Base-by-base conservation (phyloP, 2,113 vertebrate species). In the Gobiocypris rarus region DNA sequence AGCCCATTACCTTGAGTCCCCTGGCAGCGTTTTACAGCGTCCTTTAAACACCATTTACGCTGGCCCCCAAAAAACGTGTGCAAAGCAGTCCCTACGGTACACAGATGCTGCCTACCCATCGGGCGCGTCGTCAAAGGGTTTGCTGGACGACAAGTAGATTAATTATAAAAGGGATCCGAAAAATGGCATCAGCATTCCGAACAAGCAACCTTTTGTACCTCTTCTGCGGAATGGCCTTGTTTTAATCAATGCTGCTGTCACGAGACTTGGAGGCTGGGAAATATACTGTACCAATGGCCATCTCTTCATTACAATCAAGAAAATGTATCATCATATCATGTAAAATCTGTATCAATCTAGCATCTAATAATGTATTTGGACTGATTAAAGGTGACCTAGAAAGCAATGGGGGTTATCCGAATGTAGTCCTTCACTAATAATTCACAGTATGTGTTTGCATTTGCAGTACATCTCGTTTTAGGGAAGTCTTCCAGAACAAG, bases 131-230 rank as follows among this genome's bases (percentile, higher is more conserved):
- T 48, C 71, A 61, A 56, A n/a, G 73, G 67, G 41, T 61, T 76
- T 77, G 71, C 67, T 41, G 69, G n/a, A 50, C 71, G 61, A 75
- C n/a, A 28, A 38, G 48, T 28, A 34, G 70, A 87, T 88, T 76
- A 77, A 88, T 88, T 83, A 85, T 83, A 70, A 76, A 87, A 52
- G 14, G 48, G 70, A 80, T 43, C 67, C 61, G 56, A 45, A 73
- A 26, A 85, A 67, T 63, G 45, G 17, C 41, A 81, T 80, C 69
- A n/a, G 61, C 67, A 81, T 77, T 73, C 61, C 4, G 26, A 70
- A 69, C 50, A 63, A 81, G 56, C 56, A 26, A 74, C 70, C 50
- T 43, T 76, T 65, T 59, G 31, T 63, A 75, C 31, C 48, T 67
- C 48, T 52, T 24, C 81, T 28, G 67, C 6, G 15, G 73, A 52